Evolutionary conservation across 2,888 invertebrate genomes (phyloP), one percentile per base, ranked within the genome.

Genomic region (Apocheima hispidaria): DNA sequence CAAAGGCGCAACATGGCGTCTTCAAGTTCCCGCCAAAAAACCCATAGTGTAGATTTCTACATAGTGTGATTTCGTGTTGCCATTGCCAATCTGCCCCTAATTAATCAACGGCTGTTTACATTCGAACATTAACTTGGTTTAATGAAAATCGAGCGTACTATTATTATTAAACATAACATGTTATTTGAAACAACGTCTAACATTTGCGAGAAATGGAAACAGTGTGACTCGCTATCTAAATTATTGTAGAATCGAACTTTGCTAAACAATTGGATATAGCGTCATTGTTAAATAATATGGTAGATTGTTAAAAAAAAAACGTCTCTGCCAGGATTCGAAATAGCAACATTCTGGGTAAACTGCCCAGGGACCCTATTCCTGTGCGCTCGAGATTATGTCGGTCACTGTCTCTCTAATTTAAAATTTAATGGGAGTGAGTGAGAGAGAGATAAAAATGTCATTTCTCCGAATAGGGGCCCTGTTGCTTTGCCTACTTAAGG

Each of bases 81-180:
- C 6, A n/a, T 36, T 36, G 5, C 41, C 5, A 40, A n/a, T 50
- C 50, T 50, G 50, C 16, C 10, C 1, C 12, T 38, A 5, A 18
- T 16, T 40, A 40, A 30, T 51, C 40, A n/a, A 4, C 28, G 40
- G 2, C 48, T 81, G 81, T 80, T 80, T 79, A 78, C 70, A 66
- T 60, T 78, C 75, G 83, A 82, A 82, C 83, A 76, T 79, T 79
- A 72, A 66, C 70, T 52, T 49, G 36, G 76, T 79, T 78, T 85
- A 82, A 81, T 86, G 84, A 86, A 84, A 86, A 87, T 86, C 61
- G 74, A 72, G 70, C 63, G 62, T 54, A 74, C 72, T 74, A 73
- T 78, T 88, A 83, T 89, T 89, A 88, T 88, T 86, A 88, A 87
- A 88, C 87, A 86, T 73, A 70, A 75, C 63, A 77, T 77, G 79